Conservation (phyloP, 2,888 invertebrate genomes). For the Zaprionus obscuricornis region DNA sequence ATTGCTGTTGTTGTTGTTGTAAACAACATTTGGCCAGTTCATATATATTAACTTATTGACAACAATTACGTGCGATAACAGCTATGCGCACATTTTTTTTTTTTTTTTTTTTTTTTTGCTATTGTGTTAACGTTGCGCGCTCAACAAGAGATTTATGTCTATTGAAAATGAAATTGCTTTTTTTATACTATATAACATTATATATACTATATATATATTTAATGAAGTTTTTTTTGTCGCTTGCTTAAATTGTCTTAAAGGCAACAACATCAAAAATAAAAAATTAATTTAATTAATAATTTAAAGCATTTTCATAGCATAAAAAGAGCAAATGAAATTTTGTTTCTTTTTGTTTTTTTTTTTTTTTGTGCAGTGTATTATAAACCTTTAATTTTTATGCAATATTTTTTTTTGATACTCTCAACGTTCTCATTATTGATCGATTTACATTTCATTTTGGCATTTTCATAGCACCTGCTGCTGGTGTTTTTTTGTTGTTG, state of each 20-base stretch:
- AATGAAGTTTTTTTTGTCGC: slow-evolving; percentile 12
- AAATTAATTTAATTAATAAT: too few species aligned
- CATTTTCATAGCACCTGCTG: slow-evolving; percentile 33
- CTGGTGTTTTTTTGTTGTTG: not conserved
- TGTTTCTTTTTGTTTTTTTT: not conserved
- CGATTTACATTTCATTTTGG: slow-evolving; percentile 36
- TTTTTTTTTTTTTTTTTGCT: too few species aligned
- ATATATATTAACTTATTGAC: slow-evolving; percentile 66
- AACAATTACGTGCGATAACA: slow-evolving; percentile 48
- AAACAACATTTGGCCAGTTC: slow-evolving; percentile 27
- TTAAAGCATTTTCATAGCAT: too few species aligned
- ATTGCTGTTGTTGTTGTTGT: slow-evolving; percentile 29
- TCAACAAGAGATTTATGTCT: slow-evolving; percentile 44
- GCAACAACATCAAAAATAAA: too few species aligned
- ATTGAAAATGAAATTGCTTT: slow-evolving; percentile 39
- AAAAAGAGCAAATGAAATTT: too few species aligned
- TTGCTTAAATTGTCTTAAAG: not conserved
- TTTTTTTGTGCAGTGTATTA: too few species aligned
- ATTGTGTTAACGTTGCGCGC: too few species aligned
- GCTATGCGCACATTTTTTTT: slow-evolving; percentile 3
- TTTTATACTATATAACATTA: not conserved
- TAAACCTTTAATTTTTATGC: not conserved
- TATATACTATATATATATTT: slow-evolving; percentile 18
- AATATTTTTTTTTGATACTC: not conserved
- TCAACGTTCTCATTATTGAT: slow-evolving; percentile 10